phyloP scores from a whole-genome alignment of 1,140 invertebrate species.

The Tetramorium alpestre region DNA sequence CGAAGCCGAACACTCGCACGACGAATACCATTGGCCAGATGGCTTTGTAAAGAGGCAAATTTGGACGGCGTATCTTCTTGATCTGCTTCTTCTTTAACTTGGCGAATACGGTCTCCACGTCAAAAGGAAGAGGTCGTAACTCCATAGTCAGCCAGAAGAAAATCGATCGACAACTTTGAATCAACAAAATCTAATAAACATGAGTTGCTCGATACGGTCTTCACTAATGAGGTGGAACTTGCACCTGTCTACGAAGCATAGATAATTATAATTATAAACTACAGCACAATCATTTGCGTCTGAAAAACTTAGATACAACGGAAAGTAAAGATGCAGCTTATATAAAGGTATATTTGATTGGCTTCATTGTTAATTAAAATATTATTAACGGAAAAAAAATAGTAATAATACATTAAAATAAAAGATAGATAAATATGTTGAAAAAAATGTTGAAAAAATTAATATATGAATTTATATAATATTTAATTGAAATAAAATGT shows the following conservation, averaged over 20 bases:
- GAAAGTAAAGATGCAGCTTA: neutral
- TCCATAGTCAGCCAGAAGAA: neutral
- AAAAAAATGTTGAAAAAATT: neutral
- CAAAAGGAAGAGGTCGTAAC: neutral
- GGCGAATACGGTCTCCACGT: slow-evolving; percentile 33
- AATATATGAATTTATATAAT: neutral
- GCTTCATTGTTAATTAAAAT: neutral
- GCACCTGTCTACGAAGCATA: neutral
- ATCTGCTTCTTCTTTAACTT: neutral
- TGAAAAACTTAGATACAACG: neutral
- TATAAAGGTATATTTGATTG: neutral
- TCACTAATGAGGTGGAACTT: neutral
- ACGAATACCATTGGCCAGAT: slow-evolving; percentile 76
- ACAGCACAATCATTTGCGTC: neutral
- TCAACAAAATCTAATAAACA: neutral
- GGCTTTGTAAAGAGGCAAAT: slow-evolving; percentile 78
- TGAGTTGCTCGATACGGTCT: neutral
- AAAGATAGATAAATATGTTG: neutral
- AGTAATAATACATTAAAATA: neutral
- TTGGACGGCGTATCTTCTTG: slow-evolving; percentile 63
- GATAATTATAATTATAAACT: slow-evolving; percentile 12
- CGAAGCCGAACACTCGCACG: slow-evolving; percentile 77
- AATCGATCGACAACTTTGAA: neutral
- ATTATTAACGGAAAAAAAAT: neutral
- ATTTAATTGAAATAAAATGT: neutral